phyloP scores from a whole-genome alignment of 2,797 vertebrate species.

The Sus cebifrons region DNA sequence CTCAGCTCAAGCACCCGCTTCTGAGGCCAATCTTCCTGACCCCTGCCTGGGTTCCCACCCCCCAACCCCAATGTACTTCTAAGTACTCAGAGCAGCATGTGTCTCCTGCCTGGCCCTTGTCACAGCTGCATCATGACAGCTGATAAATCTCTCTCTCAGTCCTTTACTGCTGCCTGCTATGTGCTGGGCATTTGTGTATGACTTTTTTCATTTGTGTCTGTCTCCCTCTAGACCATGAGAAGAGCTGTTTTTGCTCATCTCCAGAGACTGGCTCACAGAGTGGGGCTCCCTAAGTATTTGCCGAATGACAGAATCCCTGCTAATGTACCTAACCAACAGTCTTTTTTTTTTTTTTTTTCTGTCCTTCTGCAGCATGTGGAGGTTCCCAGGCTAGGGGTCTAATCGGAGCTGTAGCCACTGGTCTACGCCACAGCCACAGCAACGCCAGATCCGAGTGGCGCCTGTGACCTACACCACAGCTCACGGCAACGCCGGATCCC shows the following conservation, averaged over 20 bases:
- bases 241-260: background rate
- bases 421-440: too few relatives aligned
- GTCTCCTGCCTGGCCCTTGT: background rate
- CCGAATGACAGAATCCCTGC: background rate
- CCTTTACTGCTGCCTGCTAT: background rate
- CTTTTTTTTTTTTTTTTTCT: too few relatives aligned
- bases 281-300: background rate
- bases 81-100: background rate
- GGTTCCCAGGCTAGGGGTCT: too few relatives aligned
- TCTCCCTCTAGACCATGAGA: background rate
- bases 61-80: background rate
- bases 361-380: too few relatives aligned
- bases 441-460: too few relatives aligned
- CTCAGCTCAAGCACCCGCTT: background rate
- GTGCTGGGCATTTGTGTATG: background rate
- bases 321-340: background rate
- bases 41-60: background rate
- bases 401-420: too few relatives aligned
- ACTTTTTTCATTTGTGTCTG: background rate
- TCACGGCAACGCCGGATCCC: too few relatives aligned
- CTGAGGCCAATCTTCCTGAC: background rate
- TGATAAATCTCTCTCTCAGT: background rate
- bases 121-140: fast-evolving
- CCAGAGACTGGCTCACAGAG: background rate
- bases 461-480: too few relatives aligned